Percentiles rank a stretch among this genome's conserved stretches.
These are phyloP conservation scores for Pteropus alecto DNA, from an alignment of 2,113 vertebrate species.

Conservation along the genomic window DNA sequence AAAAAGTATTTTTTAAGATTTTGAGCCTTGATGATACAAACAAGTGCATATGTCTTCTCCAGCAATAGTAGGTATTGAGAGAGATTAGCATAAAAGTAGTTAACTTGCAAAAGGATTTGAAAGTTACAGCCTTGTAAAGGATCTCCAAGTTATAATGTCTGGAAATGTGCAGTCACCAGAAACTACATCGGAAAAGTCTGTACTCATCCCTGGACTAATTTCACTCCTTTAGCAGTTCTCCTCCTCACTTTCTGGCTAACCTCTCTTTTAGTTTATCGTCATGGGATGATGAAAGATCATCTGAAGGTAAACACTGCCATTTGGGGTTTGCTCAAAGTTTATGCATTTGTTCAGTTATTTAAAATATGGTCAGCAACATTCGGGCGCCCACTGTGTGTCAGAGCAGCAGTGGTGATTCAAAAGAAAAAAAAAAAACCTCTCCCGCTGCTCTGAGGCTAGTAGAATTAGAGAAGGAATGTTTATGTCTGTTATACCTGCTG, in stretches of 20 bases:
- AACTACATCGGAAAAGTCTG: conserved; percentile 16
- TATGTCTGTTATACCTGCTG: neutral
- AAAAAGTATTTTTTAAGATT: conserved; percentile 43
- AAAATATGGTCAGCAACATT: neutral
- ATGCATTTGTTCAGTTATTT: neutral
- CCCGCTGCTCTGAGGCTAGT: neutral
- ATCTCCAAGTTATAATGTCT: conserved; percentile 30
- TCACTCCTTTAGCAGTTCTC: conserved; percentile 10
- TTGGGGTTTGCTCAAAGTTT: conserved; percentile 23
- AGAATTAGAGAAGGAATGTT: neutral
- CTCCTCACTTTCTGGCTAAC: neutral
- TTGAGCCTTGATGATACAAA: conserved; percentile 17
- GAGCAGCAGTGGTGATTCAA: neutral
- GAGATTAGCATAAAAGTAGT: conserved; percentile 66
- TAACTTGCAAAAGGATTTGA: conserved; percentile 48
- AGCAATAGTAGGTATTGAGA: conserved; percentile 38
- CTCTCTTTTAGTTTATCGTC: conserved; percentile 36
- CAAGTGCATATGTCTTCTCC: neutral
- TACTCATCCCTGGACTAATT: neutral
- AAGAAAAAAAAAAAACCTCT: too few relatives aligned
- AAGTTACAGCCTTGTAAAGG: conserved; percentile 66
- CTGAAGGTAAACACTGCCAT: neutral
- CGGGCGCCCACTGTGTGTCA: neutral
- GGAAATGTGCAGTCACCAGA: conserved; percentile 17
- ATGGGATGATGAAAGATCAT: neutral